A percentile compares a stretch with the other conserved stretches of the same genome.
phyloP scores from a whole-genome alignment of 2,888 invertebrate genomes.

The Epistrophe eligans region DNA sequence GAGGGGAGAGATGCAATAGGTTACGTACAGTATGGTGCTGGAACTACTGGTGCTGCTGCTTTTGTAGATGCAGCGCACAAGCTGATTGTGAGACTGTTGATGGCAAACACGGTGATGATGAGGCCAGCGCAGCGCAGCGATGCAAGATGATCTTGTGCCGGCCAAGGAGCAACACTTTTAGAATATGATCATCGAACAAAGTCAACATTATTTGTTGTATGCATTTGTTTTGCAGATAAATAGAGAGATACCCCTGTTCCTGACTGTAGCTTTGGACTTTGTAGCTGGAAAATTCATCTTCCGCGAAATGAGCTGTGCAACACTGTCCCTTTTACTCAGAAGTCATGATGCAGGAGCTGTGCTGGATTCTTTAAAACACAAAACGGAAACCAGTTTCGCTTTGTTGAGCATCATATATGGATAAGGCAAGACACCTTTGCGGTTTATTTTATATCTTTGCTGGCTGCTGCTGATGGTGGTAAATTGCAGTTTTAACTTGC shows the following conservation, averaged over 20 bases:
- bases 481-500: conserved; percentile 38
- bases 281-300: conserved; percentile 48
- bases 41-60: conserved; percentile 14
- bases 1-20: background rate
- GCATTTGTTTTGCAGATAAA: conserved; percentile 73
- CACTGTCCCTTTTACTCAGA: conserved; percentile 71
- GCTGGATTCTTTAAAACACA: conserved; percentile 7
- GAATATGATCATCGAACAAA: conserved; percentile 68
- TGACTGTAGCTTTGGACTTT: background rate
- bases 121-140: background rate
- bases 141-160: conserved; percentile 5
- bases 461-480: conserved; percentile 14
- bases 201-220: conserved; percentile 73
- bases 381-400: conserved; percentile 53
- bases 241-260: conserved; percentile 54
- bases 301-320: conserved; percentile 38
- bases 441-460: background rate
- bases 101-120: conserved; percentile 55
- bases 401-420: conserved; percentile 2
- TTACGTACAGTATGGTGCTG: conserved; percentile 31
- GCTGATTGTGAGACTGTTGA: conserved; percentile 45
- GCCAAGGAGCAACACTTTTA: conserved; percentile 44
- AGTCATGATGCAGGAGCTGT: conserved; percentile 4
- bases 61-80: conserved; percentile 3
- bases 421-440: conserved; percentile 19